Conservation (phyloP, 2,888 invertebrate species). For the Limnephilus marmoratus region DNA sequence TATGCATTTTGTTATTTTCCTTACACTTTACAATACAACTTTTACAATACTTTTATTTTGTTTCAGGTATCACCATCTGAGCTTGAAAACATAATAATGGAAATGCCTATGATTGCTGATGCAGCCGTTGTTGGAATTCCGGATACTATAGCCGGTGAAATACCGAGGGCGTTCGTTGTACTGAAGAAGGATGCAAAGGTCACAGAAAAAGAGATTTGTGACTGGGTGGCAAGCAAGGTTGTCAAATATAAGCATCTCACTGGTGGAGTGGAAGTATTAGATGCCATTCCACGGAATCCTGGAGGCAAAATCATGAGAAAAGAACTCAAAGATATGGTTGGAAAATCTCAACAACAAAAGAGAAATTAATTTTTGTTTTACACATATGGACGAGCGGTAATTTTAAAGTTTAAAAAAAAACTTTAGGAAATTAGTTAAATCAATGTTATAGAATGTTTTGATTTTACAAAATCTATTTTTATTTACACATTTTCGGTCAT, state of each 20-base stretch:
- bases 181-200: constrained; percentile 77
- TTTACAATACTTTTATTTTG: background rate
- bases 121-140: constrained; percentile 88
- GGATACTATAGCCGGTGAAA: constrained; percentile 83
- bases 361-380: background rate
- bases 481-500: background rate
- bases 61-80: constrained; percentile 90
- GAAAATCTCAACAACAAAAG: constrained; percentile 21
- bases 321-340: constrained; percentile 78
- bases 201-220: constrained; percentile 78
- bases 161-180: constrained; percentile 86
- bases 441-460: background rate
- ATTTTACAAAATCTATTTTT: background rate
- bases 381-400: background rate
- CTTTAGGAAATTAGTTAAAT: background rate
- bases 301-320: constrained; percentile 87
- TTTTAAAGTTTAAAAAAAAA: background rate
- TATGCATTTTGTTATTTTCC: background rate
- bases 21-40: background rate
- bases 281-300: constrained; percentile 84
- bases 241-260: constrained; percentile 85
- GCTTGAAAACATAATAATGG: constrained; percentile 86
- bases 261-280: constrained; percentile 83
- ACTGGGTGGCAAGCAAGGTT: constrained; percentile 80
- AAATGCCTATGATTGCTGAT: constrained; percentile 84